Evolutionary conservation across 2,113 vertebrate species (phyloP), one percentile per base, ranked within the genome.

Genomic region (Pseudopodoces humilis): DNA sequence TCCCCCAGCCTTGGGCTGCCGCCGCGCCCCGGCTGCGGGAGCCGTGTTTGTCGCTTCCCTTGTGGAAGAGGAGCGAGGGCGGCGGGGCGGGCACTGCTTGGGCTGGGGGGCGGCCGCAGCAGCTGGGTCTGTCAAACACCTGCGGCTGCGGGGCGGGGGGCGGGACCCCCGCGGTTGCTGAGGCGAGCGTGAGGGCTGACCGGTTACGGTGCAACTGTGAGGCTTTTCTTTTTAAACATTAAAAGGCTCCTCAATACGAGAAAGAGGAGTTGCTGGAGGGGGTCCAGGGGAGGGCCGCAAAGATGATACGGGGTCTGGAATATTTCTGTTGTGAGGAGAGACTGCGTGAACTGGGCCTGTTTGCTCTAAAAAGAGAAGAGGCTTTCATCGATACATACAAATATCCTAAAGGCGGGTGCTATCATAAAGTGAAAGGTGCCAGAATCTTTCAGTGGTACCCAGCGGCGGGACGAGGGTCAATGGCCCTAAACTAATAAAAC

Each of bases 191-290:
- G 46, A 21, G 16, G 50, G 4, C 17, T 28, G n/a, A 0, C 4
- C 5, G 0, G 13, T n/a, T 47, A 14, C 6, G 7, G 31, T 4
- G 13, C 2, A 25, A 0, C 3, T 62, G 27, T 15, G 31, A 15
- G 18, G 21, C 2, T 30, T 21, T 27, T 18, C 18, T 55, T 47
- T 28, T 16, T 15, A 23, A 15, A 20, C 2, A 1, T 53, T 5
- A 3, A 2, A 18, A n/a, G 16, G 16, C 4, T 25, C 5, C 4
- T 63, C 21, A n/a, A 9, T 21, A 18, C 5, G 8, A 21, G n/a
- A n/a, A 21, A 7, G 53, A 5, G 52, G 9, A 21, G n/a, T 0
- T 70, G 4, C 41, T 63, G 74, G 15, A 46, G 16, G 17, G 7
- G 8, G 11, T 60, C 10, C 11, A 4, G 23, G 14, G 14, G 12